These are phyloP conservation scores for Muscicapa comitata DNA, from an alignment of 2,797 vertebrate genomes.

Conservation along the genomic window DNA sequence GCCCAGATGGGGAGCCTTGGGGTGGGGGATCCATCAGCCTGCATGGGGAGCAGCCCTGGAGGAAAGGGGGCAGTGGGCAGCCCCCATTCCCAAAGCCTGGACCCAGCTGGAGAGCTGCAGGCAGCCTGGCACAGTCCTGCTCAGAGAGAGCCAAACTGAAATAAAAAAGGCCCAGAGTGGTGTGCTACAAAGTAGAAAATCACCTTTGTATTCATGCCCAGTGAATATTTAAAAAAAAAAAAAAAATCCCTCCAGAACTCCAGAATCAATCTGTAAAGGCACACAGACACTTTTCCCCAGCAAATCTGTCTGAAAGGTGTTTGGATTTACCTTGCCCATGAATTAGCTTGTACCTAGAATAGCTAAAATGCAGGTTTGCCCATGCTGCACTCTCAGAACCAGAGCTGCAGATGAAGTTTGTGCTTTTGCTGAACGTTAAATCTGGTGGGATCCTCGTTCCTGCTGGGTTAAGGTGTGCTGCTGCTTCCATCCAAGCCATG, in stretches of 20 bases:
- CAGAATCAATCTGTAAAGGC: background rate
- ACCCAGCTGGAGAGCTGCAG: background rate
- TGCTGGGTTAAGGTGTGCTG: background rate
- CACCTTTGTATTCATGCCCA: background rate
- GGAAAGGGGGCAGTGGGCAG: background rate
- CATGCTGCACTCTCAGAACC: background rate
- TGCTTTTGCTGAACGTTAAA: background rate
- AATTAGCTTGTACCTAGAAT: background rate
- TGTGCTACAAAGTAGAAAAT: background rate
- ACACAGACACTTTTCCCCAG: background rate
- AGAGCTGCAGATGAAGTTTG: fast-evolving
- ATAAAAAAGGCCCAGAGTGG: background rate
- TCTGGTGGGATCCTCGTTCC: background rate
- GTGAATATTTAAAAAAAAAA: background rate
- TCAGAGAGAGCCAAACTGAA: background rate
- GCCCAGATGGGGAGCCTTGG: background rate
- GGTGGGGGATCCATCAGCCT: background rate
- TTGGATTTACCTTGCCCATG: background rate
- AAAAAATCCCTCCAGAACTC: background rate
- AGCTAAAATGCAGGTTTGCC: background rate
- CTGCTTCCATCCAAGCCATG: background rate
- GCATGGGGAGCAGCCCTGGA: background rate
- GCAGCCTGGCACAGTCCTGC: background rate
- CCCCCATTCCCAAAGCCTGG: background rate
- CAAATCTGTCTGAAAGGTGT: background rate